Percentiles rank a stretch among this genome's conserved stretches.
These are phyloP conservation scores for Istiophorus platypterus DNA, from an alignment of 2,113 vertebrate genomes.

Conservation along the genomic window DNA sequence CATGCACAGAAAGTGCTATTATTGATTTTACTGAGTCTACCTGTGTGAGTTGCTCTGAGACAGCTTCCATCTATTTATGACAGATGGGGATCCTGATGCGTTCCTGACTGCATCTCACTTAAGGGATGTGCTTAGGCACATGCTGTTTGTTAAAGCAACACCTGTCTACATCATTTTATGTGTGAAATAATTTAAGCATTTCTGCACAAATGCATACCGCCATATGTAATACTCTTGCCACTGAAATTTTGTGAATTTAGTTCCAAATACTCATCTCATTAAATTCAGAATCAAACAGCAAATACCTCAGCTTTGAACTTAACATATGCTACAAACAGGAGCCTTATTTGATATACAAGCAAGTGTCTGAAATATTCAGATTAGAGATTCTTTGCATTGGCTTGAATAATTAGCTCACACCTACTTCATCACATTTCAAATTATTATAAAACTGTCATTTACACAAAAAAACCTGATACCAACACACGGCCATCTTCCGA, in stretches of 20 bases:
- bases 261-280: conserved; percentile 13
- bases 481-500: not conserved
- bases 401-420: conserved; percentile 31
- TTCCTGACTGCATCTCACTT: conserved; percentile 67
- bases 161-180: conserved; percentile 46
- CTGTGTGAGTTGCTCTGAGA: conserved; percentile 56
- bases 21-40: conserved; percentile 58
- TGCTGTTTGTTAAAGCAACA: conserved; percentile 68
- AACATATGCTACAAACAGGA: conserved; percentile 4
- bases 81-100: conserved; percentile 70
- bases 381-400: conserved; percentile 2
- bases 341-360: not conserved
- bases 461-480: not conserved
- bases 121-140: conserved; percentile 53
- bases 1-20: conserved; percentile 41
- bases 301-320: not conserved
- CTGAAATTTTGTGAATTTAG: conserved; percentile 18
- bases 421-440: conserved; percentile 32
- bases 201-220: conserved; percentile 30
- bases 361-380: not conserved
- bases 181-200: conserved; percentile 57
- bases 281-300: conserved; percentile 16
- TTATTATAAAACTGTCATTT: conserved; percentile 21
- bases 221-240: not conserved
- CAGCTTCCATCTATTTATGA: conserved; percentile 55